Percentiles rank a stretch among this genome's conserved stretches.
Conservation (phyloP, 2,888 invertebrate species). For the Temnothorax unifasciatus region DNA sequence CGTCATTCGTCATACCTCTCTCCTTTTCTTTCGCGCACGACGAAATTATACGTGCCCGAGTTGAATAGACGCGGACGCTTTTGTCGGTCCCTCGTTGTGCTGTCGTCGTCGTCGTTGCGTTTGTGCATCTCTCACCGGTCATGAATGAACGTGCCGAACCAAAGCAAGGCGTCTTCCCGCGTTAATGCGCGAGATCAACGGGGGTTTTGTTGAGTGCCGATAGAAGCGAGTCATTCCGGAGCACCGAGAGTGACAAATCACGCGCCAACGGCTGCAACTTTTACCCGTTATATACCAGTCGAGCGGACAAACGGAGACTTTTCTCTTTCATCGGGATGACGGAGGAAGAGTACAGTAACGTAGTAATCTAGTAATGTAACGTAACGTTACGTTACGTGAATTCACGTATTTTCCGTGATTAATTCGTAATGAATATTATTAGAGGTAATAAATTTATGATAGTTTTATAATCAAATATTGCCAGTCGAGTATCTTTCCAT, state of each 20-base stretch:
- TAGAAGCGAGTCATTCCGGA: constrained; percentile 50
- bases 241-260: constrained; percentile 52
- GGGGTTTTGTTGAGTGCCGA: constrained; percentile 64
- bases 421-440: neutral
- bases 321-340: constrained; percentile 22
- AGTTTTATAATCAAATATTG: neutral
- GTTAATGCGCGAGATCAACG: constrained; percentile 65
- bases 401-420: neutral
- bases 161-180: constrained; percentile 67
- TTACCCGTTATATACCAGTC: constrained; percentile 34
- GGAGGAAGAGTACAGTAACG: neutral
- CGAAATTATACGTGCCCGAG: constrained; percentile 62
- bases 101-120: constrained; percentile 17
- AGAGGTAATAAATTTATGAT: neutral
- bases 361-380: neutral
- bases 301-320: constrained; percentile 8
- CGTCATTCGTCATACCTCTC: neutral
- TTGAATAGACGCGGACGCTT: constrained; percentile 70
- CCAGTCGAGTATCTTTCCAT: neutral
- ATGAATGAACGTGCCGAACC: constrained; percentile 69
- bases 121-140: constrained; percentile 33
- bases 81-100: constrained; percentile 58
- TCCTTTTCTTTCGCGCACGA: constrained; percentile 4
- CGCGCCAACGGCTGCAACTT: constrained; percentile 47
- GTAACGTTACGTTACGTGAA: neutral